phyloP scores from a whole-genome alignment of 2,888 invertebrate genomes.

The Eurytoma adleriae region DNA sequence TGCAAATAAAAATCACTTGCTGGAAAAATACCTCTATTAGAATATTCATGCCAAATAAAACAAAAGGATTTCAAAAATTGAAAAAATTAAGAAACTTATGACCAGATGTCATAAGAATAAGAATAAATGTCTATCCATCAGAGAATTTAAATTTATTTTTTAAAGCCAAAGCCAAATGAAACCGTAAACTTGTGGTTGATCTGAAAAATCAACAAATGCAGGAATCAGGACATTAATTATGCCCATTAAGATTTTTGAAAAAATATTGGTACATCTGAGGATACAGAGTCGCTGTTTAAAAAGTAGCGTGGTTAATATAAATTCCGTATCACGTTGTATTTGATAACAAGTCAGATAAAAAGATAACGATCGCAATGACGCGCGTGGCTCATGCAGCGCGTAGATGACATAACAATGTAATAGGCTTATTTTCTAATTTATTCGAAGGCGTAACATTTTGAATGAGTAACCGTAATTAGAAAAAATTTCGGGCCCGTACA shows the following conservation, averaged over 20 bases:
- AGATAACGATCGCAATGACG: conserved; percentile 30
- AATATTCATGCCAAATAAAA: too few relatives aligned
- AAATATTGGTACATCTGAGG: not conserved
- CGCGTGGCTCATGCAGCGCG: not conserved
- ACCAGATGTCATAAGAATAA: too few relatives aligned
- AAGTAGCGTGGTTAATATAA: conserved; percentile 11
- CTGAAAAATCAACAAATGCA: too few relatives aligned
- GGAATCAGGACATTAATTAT: too few relatives aligned
- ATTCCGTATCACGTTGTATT: conserved; percentile 1
- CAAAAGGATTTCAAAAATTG: too few relatives aligned
- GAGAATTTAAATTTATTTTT: too few relatives aligned
- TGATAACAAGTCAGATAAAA: conserved; percentile 14
- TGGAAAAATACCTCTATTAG: too few relatives aligned
- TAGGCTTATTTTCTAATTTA: conserved; percentile 16
- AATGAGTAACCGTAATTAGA: not conserved
- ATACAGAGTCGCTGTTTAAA: conserved; percentile 3
- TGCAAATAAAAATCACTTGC: too few relatives aligned
- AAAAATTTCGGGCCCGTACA: not conserved
- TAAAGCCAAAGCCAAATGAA: too few relatives aligned
- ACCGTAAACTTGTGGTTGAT: too few relatives aligned
- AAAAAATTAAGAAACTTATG: too few relatives aligned
- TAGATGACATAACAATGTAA: conserved; percentile 16
- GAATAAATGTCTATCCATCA: too few relatives aligned
- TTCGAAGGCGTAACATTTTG: not conserved
- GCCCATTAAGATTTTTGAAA: not conserved